phyloP scores from a whole-genome alignment of 1,140 invertebrate species.

The Littorina saxatilis region DNA sequence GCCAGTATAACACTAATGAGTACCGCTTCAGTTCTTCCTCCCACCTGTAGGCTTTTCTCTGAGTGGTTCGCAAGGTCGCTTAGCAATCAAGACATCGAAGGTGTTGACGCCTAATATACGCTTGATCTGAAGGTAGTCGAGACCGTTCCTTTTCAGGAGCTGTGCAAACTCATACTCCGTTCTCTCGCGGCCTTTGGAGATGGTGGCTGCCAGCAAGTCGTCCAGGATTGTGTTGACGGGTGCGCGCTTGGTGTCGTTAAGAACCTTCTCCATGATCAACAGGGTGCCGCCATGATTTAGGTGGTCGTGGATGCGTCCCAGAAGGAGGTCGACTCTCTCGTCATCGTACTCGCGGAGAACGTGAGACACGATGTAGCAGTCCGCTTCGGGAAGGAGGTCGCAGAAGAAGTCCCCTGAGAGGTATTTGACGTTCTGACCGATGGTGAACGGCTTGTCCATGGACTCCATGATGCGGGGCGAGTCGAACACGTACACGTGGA shows the following conservation, averaged over 20 bases:
- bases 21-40: too few relatives aligned
- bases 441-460: neutral
- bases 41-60: too few relatives aligned
- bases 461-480: neutral
- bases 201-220: constrained; percentile 5
- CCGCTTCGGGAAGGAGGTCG: constrained; percentile 4
- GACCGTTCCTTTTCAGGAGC: constrained; percentile 12
- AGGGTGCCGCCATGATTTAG: constrained; percentile 8
- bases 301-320: neutral
- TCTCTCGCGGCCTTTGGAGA: constrained; percentile 13
- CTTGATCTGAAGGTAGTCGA: neutral
- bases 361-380: constrained; percentile 14
- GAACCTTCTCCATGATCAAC: constrained; percentile 19
- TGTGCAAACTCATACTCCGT: neutral
- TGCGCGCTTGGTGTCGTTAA: constrained; percentile 17
- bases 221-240: neutral
- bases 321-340: neutral
- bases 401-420: constrained; percentile 20
- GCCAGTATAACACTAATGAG: too few relatives aligned
- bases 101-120: constrained; percentile 7
- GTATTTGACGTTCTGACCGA: neutral
- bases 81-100: constrained; percentile 17
- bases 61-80: neutral
- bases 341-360: constrained; percentile 24
- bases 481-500: neutral